Conservation (phyloP, 2,888 invertebrate genomes). For the Blastobasis adustella region DNA sequence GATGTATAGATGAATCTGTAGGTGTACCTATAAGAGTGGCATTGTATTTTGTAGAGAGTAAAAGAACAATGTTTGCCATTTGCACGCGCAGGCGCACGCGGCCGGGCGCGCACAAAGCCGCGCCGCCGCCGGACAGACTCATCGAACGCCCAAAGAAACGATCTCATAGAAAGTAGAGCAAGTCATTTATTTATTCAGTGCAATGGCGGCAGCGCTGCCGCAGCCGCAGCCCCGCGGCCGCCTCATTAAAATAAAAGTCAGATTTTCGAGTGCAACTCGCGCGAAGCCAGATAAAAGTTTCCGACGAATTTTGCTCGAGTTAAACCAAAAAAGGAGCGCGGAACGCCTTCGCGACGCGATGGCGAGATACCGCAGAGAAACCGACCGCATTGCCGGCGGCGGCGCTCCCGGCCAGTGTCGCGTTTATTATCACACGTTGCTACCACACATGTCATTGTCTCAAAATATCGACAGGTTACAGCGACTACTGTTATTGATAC, state of each 20-base stretch:
- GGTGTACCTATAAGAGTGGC: conserved; percentile 27
- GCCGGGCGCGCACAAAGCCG: conserved; percentile 17
- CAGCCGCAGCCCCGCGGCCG: conserved; percentile 43
- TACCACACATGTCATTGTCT: too few species aligned
- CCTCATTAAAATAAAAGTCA: conserved; percentile 73
- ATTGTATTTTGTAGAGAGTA: conserved; percentile 37
- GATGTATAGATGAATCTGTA: conserved; percentile 12
- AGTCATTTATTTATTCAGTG: conserved; percentile 73
- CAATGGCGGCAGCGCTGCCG: conserved; percentile 37
- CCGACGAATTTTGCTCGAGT: conserved; percentile 71
- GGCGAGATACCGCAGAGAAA: conserved; percentile 63
- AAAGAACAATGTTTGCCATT: conserved; percentile 38
- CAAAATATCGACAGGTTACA: too few species aligned
- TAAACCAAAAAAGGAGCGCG: conserved; percentile 69
- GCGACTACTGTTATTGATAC: too few species aligned
- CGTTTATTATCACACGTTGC: too few species aligned
- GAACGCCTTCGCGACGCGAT: conserved; percentile 60
- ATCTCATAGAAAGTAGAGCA: conserved; percentile 74
- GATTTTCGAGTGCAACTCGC: conserved; percentile 67
- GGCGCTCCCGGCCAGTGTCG: background rate
- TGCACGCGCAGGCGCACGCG: conserved; percentile 13
- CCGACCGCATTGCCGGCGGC: conserved; percentile 57
- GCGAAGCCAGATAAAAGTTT: conserved; percentile 66
- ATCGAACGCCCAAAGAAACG: conserved; percentile 63
- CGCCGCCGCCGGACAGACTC: conserved; percentile 31